phyloP scores from a whole-genome alignment of 2,113 vertebrate species.

The Regulus satrapa region DNA sequence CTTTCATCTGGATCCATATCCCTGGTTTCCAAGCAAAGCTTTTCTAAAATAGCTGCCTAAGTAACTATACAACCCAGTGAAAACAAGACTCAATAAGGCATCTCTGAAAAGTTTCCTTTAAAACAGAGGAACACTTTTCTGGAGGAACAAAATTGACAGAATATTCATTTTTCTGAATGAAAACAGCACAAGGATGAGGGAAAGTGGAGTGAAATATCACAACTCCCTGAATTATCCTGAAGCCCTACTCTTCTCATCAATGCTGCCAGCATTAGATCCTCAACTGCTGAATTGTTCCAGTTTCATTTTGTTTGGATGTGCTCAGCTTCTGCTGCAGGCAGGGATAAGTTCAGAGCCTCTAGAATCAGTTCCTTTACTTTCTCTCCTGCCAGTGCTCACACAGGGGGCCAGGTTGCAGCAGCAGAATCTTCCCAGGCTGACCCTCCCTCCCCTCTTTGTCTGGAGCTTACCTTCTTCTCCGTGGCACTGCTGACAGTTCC shows the following conservation, averaged over 20 bases:
- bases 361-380: background rate
- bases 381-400: background rate
- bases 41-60: background rate
- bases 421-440: background rate
- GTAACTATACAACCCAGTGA: background rate
- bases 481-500: background rate
- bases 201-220: background rate
- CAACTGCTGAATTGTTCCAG: background rate
- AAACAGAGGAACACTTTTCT: background rate
- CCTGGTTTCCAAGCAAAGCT: background rate
- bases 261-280: accelerated
- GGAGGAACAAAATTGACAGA: background rate
- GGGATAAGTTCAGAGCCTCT: background rate
- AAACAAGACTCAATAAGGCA: background rate
- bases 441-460: background rate
- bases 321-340: background rate
- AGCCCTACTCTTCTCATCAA: background rate
- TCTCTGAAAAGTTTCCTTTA: background rate
- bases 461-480: background rate
- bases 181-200: background rate
- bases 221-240: background rate
- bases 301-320: background rate
- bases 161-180: background rate
- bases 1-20: background rate
- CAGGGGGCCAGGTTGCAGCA: background rate